phyloP scores from a whole-genome alignment of 2,113 vertebrate genomes.

The Trachemys scripta region DNA sequence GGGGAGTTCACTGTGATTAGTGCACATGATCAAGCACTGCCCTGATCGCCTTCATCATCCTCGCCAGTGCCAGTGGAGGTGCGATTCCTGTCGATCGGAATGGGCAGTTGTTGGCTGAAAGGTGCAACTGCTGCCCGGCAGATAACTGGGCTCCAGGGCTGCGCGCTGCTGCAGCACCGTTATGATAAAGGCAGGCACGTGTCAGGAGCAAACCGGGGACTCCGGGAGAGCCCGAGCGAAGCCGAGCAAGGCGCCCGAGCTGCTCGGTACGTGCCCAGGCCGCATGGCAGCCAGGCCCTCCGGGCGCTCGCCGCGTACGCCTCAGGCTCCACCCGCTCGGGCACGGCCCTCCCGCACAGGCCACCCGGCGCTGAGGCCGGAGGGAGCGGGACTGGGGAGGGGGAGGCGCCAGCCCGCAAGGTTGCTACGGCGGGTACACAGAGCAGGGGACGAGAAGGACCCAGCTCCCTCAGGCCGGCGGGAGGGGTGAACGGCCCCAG shows the following conservation, averaged over 20 bases:
- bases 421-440: neutral
- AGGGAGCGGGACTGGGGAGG: neutral
- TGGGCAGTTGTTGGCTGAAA: too few species aligned
- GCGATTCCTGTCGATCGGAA: too few species aligned
- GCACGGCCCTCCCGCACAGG: too few species aligned
- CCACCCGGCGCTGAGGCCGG: neutral
- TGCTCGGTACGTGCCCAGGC: neutral
- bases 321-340: neutral
- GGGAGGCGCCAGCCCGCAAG: neutral
- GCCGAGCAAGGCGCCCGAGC: accelerated
- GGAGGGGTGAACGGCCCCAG: neutral
- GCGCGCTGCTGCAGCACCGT: too few species aligned
- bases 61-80: too few species aligned
- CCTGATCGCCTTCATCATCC: too few species aligned
- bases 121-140: too few species aligned
- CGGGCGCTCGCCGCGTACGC: too few species aligned
- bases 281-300: neutral
- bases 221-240: neutral
- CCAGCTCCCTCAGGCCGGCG: accelerated
- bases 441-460: too few species aligned
- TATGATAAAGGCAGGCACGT: too few species aligned
- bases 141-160: too few species aligned
- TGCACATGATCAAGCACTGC: neutral
- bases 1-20: neutral
- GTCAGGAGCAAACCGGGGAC: neutral